Base-by-base conservation (phyloP, 2,113 vertebrate species). In the Alethe diademata region DNA sequence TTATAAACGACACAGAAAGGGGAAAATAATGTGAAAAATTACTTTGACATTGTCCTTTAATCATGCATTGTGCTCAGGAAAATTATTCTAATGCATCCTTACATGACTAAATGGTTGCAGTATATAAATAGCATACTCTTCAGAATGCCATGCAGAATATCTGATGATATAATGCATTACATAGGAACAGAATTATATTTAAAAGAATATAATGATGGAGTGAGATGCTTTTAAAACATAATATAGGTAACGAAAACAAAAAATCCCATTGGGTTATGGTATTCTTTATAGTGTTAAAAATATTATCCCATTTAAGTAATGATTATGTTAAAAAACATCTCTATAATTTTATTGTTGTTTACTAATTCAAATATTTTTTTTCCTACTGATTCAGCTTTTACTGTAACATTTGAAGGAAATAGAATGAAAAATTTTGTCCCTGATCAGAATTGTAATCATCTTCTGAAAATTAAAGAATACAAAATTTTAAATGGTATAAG, bases 31-130 rank as follows among this genome's bases (percentile, higher is more conserved):
- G 95, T 87, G 72, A 88, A 94, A 96, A 96, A 96, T 92, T 95
- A 78, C 51, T 90, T 92, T 88, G 82, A 93, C 90, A 54, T 84
- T 96, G 87, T 90, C 87, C 84, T 95, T 96, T 95, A 96, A 94
- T 94, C 91, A 91, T 67, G 58, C 47, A 92, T 75, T 93, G 76
- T 93, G 75, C 64, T 92, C 72, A 93, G 74, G 47, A 92, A 90
- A 95, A 88, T 92, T 80, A 86, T 95, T 74, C 84, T 91, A 93
- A 95, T 80, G 75, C 66, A 71, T 51, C 69, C 66, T 72, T 80
- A 66, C 31, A 58, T 60, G 58, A 89, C 84, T 90, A 90, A 95
- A 78, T 72, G 67, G 38, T 43, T 86, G 56, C 29, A 66, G 53
- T 72, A 57, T 75, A 91, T 75, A 92, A 93, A 94, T 70, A 94